These are phyloP conservation scores for Agrotis segetum DNA, from an alignment of 2,888 invertebrate species.

Conservation along the genomic window DNA sequence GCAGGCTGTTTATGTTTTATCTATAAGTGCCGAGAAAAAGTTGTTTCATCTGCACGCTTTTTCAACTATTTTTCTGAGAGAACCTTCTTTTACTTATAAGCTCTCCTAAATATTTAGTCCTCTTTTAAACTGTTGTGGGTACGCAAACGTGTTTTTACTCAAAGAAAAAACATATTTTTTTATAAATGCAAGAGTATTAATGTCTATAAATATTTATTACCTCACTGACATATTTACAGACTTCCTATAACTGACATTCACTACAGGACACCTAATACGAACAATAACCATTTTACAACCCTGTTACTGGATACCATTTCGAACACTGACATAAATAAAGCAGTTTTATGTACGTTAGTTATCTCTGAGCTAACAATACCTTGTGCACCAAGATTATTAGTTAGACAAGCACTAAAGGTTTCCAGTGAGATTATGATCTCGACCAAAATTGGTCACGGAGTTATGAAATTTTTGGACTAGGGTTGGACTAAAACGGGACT, in stretches of 20 bases:
- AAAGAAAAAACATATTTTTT: too few species aligned
- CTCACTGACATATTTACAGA: slow-evolving; percentile 12
- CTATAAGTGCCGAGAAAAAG: too few species aligned
- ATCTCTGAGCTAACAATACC: slow-evolving; percentile 46
- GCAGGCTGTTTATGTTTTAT: too few species aligned
- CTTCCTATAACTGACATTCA: slow-evolving; percentile 12
- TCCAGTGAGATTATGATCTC: slow-evolving; percentile 74
- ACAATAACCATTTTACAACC: slow-evolving; percentile 50
- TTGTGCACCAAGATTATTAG: slow-evolving; percentile 47
- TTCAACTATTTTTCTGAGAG: too few species aligned
- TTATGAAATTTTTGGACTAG: slow-evolving; percentile 61
- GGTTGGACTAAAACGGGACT: neutral
- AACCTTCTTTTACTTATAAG: too few species aligned
- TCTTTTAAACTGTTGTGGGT: too few species aligned
- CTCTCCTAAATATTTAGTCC: too few species aligned
- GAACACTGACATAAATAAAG: slow-evolving; percentile 51
- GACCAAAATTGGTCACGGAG: slow-evolving; percentile 76
- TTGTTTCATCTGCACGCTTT: too few species aligned
- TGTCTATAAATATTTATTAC: neutral
- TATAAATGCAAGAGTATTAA: too few species aligned
- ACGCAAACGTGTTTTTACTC: too few species aligned
- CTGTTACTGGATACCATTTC: slow-evolving; percentile 42
- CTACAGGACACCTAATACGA: slow-evolving; percentile 32
- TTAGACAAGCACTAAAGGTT: slow-evolving; percentile 55
- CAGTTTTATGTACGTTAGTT: slow-evolving; percentile 48